Percentiles rank a stretch among this genome's conserved stretches.
Evolutionary conservation across 2,888 invertebrate genomes (phyloP).

Genomic region (Tyria jacobaeae): DNA sequence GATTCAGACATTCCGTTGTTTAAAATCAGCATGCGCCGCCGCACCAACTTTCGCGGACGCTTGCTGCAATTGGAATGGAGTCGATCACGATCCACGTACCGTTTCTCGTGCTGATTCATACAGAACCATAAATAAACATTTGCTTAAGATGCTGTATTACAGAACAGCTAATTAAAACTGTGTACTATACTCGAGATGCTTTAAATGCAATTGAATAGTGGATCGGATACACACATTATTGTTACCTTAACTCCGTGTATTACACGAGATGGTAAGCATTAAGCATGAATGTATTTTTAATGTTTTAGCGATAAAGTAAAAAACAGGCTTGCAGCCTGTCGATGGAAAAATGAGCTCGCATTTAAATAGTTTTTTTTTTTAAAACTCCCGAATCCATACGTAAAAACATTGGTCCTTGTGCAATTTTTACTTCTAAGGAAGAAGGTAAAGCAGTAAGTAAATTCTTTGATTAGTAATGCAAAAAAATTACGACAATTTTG

Average conservation of each 20-base stretch:
- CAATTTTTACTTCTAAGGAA: not conserved
- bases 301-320: not conserved
- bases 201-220: conserved; percentile 28
- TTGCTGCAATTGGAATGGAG: conserved; percentile 60
- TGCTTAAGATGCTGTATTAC: conserved; percentile 49
- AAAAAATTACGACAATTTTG: not conserved
- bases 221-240: conserved; percentile 27
- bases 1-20: conserved; percentile 68
- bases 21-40: conserved; percentile 65
- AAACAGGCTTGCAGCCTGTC: not conserved
- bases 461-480: not conserved
- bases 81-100: conserved; percentile 66
- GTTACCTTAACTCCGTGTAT: conserved; percentile 18
- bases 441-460: not conserved
- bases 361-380: too few relatives aligned
- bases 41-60: conserved; percentile 71
- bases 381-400: not conserved
- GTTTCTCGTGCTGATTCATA: conserved; percentile 66
- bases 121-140: conserved; percentile 55
- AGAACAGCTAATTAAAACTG: conserved; percentile 47
- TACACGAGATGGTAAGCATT: conserved; percentile 8
- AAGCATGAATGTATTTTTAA: not conserved
- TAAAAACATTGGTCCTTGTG: not conserved
- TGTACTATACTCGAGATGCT: conserved; percentile 23
- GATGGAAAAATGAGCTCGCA: too few relatives aligned